Base-by-base conservation (phyloP, 2,797 vertebrate species). In the Lagodon rhomboides region DNA sequence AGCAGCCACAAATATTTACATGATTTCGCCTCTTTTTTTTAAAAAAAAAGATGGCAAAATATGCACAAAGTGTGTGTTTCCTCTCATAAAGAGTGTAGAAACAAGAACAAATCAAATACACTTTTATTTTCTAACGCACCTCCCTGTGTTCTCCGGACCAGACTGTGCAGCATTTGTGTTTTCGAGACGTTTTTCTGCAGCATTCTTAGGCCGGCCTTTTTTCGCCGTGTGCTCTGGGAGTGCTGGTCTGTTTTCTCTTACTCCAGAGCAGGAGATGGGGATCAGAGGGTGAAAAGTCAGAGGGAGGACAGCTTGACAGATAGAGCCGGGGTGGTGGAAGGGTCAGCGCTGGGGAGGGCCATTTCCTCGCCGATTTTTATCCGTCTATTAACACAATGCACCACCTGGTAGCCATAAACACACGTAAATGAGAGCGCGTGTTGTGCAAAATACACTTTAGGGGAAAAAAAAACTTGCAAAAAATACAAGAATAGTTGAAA, bases 221-320 rank as follows among this genome's bases (percentile, higher is more conserved):
- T 34, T 34, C 34, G 82, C 85, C 90, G 81, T 82, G 85, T 88
- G 90, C 85, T 87, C 80, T 61, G 88, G 90, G 87, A 93, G 79
- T 82, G 82, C 84, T 65, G 84, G 93, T 94, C 92, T 95, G 94
- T 94, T 95, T 95, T 93, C 91, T 91, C 91, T 93, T 92, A 92
- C 85, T 91, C 84, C 80, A 55, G 83, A 95, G 92, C 83, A 93
- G 95, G 94, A 94, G 95, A 94, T 91, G 76, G 88, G 89, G 97
- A 96, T 96, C 96, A 96, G 81, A 92, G 96, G 97, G 97, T 98
- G 96, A 98, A 96, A 95, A 97, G 97, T 98, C 96, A 95, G 87
- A 90, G 95, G 95, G 97, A 97, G 97, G 97, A 97, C 97, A 97
- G 94, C 94, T 95, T 98, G 97, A 99, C 94, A 95, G 96, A 99